A percentile compares a stretch with the other conserved stretches of the same genome.
Evolutionary conservation across 2,888 invertebrate species (phyloP).

Genomic region (Eurois occulta): DNA sequence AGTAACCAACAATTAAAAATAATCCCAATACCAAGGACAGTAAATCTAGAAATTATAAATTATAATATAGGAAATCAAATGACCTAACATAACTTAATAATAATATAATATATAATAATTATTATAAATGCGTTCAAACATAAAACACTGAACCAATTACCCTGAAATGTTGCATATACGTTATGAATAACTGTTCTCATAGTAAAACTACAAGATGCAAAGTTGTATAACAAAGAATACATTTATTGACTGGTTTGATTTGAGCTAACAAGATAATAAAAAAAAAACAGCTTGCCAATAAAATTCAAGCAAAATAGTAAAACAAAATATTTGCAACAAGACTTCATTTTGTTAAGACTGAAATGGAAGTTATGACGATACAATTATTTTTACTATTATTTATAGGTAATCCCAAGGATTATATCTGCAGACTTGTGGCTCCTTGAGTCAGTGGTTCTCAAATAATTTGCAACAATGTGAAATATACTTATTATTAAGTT

Average conservation of each 20-base stretch:
- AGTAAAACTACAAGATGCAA: neutral
- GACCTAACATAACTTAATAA: no score
- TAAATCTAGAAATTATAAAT: no score
- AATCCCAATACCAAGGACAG: no score
- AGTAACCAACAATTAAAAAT: no score
- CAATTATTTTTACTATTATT: neutral
- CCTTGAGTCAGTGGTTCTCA: neutral
- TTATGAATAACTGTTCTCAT: no score
- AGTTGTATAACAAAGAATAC: neutral
- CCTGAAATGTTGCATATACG: no score
- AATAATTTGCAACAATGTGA: neutral
- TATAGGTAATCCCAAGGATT: neutral
- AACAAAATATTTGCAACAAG: conserved; percentile 18
- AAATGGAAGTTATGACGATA: neutral
- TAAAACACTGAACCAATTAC: no score
- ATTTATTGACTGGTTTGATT: neutral
- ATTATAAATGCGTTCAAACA: no score
- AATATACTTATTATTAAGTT: neutral
- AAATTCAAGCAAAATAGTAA: conserved; percentile 7
- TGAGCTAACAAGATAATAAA: neutral
- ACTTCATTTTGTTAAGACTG: conserved; percentile 25
- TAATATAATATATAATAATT: no score
- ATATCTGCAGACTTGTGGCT: neutral
- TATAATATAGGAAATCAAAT: no score
- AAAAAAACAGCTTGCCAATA: conserved; percentile 15